Percentiles rank a stretch among this genome's conserved stretches.
Evolutionary conservation across 2,113 vertebrate genomes (phyloP).

Genomic region (Lepisosteus oculatus): DNA sequence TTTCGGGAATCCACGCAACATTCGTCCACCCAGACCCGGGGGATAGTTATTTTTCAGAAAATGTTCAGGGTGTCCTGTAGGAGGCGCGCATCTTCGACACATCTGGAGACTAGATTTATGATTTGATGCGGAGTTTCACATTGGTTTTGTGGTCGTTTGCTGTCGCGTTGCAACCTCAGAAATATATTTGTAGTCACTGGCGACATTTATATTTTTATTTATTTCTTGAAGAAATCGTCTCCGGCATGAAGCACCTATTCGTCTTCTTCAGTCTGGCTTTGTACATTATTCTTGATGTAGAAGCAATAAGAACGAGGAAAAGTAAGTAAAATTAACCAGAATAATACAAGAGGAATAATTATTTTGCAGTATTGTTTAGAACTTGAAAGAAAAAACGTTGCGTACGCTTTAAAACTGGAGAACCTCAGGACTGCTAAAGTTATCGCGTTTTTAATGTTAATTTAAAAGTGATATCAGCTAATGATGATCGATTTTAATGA

Average conservation of each 20-base stretch:
- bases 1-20: too few relatives aligned
- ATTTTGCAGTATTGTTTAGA: conserved; percentile 16
- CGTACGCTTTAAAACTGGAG: background rate
- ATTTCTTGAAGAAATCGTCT: conserved; percentile 32
- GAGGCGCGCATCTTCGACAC: conserved; percentile 52
- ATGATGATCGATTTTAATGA: too few relatives aligned
- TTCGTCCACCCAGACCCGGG: too few relatives aligned
- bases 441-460: too few relatives aligned
- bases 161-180: conserved; percentile 36
- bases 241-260: conserved; percentile 51
- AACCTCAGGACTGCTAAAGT: too few relatives aligned
- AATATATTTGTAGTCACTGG: conserved; percentile 35
- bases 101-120: conserved; percentile 12
- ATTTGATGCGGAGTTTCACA: conserved; percentile 29
- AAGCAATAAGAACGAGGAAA: conserved; percentile 49
- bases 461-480: too few relatives aligned
- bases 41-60: too few relatives aligned
- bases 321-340: conserved; percentile 48
- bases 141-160: conserved; percentile 38
- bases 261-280: conserved; percentile 49
- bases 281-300: conserved; percentile 43
- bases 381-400: background rate
- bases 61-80: conserved; percentile 37
- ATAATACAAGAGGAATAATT: conserved; percentile 3
- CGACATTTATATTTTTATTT: conserved; percentile 21